Base-by-base conservation (phyloP, 2,888 invertebrate genomes). In the Chydorus sphaericus region DNA sequence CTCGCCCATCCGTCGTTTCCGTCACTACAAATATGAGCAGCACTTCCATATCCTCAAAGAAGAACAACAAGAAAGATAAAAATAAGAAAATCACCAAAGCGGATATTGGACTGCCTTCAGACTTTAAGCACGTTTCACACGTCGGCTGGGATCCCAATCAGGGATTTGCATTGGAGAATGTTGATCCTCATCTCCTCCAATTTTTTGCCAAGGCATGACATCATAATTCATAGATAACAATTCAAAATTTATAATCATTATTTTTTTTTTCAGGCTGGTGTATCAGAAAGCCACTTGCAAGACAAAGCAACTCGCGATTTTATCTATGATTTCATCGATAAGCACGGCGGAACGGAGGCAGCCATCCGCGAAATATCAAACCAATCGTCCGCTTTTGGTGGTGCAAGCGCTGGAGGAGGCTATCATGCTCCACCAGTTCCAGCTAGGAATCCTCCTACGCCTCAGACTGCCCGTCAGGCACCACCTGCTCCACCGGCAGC, bases 121-220 rank as follows among this genome's bases (percentile, higher is more conserved):
- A 91, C 71, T 96, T 96, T 72, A 79, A 84, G 63, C 92, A 90
- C 67, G 73, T 91, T 50, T 57, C 61, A 31, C 62, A 64, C 30
- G 86, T 97, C 60, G 96, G 94, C 6, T 94, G 91, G 88, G 84
- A 93, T 72, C 85, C 86, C 8, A 78, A 87, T 63, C 89, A 82
- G 69, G 93, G 93, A 63, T 81, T 84, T 67, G 83, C 83, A 70
- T 69, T 80, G 64, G 75, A 79, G 56, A 69, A 71, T 59, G 62
- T 72, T 38, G 75, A 76, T 60, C 70, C 72, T 28, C 78, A 82
- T 63, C 75, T 89, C 66, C 78, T 79, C 60, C 73, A 77, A 62
- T 83, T 89, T 70, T 84, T 89, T 68, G 75, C 75, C 59, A 74
- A 76, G 69, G 77, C 75, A 61, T 59, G 31, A 23, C 5, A 7